A percentile compares a stretch with the other conserved stretches of the same genome.
Evolutionary conservation across 2,888 invertebrate species (phyloP).

Genomic region (Thymelicus acteon): DNA sequence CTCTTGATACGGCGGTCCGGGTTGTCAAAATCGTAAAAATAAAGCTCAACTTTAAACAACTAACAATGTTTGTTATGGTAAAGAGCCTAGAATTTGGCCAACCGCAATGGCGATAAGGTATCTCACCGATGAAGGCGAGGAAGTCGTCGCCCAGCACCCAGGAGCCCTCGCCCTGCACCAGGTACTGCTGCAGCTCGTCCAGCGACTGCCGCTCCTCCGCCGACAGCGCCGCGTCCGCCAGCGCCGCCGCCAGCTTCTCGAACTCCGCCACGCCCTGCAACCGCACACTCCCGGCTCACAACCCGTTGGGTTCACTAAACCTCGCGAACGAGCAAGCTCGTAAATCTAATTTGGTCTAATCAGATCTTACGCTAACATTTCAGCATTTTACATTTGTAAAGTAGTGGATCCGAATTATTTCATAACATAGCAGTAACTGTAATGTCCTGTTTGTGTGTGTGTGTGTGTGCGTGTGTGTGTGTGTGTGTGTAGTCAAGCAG

Average conservation of each 20-base stretch:
- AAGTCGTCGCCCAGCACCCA: constrained; percentile 97
- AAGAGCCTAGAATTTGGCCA: no score
- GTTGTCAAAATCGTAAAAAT: no score
- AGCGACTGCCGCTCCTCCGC: constrained; percentile 91
- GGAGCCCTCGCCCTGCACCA: constrained; percentile 94
- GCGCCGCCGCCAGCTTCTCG: constrained; percentile 87
- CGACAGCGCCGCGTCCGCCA: constrained; percentile 88
- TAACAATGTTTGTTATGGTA: no score
- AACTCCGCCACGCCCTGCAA: constrained; percentile 88
- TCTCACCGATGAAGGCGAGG: constrained; percentile 90
- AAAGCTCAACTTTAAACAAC: no score
- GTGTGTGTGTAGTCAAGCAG: background rate
- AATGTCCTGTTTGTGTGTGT: background rate
- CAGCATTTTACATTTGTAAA: no score
- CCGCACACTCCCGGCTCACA: background rate
- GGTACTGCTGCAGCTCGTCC: constrained; percentile 94
- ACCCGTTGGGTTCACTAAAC: no score
- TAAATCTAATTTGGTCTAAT: no score
- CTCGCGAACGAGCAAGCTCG: no score
- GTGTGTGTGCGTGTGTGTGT: background rate
- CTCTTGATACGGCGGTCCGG: no score
- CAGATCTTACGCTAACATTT: no score
- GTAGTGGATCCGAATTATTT: no score
- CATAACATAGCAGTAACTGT: no score
- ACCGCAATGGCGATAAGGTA: background rate